Base-by-base conservation (phyloP, 2,888 invertebrate species). In the Sarcophaga rosellei region DNA sequence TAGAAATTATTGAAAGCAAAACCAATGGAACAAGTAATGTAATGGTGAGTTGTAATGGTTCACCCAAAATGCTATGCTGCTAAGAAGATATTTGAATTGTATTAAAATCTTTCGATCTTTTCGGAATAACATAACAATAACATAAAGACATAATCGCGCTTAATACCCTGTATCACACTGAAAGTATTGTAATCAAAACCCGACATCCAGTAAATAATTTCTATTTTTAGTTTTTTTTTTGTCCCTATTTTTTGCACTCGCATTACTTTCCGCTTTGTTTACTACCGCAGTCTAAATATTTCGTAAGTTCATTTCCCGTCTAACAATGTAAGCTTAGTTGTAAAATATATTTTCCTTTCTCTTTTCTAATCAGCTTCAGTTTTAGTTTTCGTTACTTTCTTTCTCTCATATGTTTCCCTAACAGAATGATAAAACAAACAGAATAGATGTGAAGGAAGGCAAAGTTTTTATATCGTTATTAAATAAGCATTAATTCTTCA, bases 401-500 rank as follows among this genome's bases (percentile, higher is more conserved):
- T 65, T 65, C 5, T 35, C 6, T 20, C 10, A 20, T 21, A 20
- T 66, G 10, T 61, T 53, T 79, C 4, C 25, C 17, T 35, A 75
- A 35, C 35, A 35, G 35, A 35, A 35, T 10, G 2, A 5, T 35
- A 35, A 35, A 35, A 35, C 35, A 35, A 35, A 35, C 35, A 35
- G 25, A 25, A 25, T 25, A 10, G 35, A 35, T 35, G 10, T 35
- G 10, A 35, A 35, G 10, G 35, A 35, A 35, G 35, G 10, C 8
- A 17, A 70, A 59, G 45, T 70, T 73, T 57, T 72, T 53, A 35
- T n/a, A 78, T 57, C 53, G 17, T 62, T 68, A 78, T 78, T 73
- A 78, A 78, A 74, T 69, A 73, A 59, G 61, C 74, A 84, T 84
- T 74, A 79, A 69, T 79, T 84, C 78, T 45, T 79, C 78, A 79